phyloP scores from a whole-genome alignment of 2,888 invertebrate genomes.

The Dicyrtomina minuta region DNA sequence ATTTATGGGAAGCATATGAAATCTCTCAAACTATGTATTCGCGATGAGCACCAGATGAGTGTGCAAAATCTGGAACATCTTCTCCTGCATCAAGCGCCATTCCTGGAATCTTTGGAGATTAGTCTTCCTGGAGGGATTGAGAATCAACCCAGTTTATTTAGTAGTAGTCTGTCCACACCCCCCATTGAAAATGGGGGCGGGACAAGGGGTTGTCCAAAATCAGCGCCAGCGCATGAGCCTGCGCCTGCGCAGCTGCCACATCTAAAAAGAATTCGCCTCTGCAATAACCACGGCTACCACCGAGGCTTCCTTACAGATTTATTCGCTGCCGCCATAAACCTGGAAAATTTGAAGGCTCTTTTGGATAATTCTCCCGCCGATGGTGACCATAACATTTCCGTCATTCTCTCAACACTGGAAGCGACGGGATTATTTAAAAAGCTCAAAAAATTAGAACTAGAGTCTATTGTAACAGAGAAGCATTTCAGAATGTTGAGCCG shows the following conservation, averaged over 20 bases:
- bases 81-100: conserved; percentile 15
- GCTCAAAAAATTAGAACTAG: conserved; percentile 17
- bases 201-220: not conserved
- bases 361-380: conserved; percentile 10
- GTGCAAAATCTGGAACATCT: conserved; percentile 20
- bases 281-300: conserved; percentile 24
- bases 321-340: not conserved
- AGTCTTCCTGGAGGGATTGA: conserved; percentile 25
- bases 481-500: conserved; percentile 6
- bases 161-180: not conserved
- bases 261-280: no score
- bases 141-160: conserved; percentile 16
- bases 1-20: conserved; percentile 6
- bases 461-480: conserved; percentile 28
- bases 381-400: not conserved
- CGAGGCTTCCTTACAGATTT: conserved; percentile 22
- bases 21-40: conserved; percentile 20
- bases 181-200: not conserved
- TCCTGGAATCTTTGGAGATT: conserved; percentile 22
- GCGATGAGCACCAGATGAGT: conserved; percentile 24
- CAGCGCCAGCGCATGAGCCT: conserved; percentile 3
- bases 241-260: conserved; percentile 19
- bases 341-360: conserved; percentile 15
- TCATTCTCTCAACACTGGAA: conserved; percentile 5
- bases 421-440: conserved; percentile 9